Conservation (phyloP, 1,140 invertebrate genomes). For the Pseudoatta argentina region DNA sequence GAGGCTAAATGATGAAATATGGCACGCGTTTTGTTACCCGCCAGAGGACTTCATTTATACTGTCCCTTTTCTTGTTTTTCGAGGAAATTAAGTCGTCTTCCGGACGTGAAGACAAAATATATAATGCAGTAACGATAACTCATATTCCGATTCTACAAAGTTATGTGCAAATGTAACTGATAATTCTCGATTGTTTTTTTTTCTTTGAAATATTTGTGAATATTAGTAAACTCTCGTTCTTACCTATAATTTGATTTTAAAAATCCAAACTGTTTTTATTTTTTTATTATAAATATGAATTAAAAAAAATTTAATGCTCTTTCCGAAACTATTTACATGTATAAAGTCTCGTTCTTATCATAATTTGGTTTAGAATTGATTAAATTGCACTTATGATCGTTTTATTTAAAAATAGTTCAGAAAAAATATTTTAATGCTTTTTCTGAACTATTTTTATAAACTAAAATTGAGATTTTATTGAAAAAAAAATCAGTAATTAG, state of each 20-base stretch:
- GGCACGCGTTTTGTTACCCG: conserved; percentile 35
- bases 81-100: conserved; percentile 15
- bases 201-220: background rate
- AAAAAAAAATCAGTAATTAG: background rate
- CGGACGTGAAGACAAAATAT: background rate
- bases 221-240: background rate
- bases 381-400: background rate
- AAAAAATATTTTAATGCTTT: background rate
- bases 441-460: background rate
- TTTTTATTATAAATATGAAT: background rate
- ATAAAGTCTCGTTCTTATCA: background rate
- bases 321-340: background rate
- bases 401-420: no score
- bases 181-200: background rate
- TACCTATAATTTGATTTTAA: no score
- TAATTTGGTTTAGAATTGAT: background rate
- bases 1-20: conserved; percentile 68
- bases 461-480: background rate
- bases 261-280: background rate
- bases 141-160: background rate
- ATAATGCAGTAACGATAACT: conserved; percentile 4
- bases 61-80: background rate
- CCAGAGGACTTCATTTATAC: background rate
- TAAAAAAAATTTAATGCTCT: background rate
- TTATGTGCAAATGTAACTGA: background rate